phyloP scores from a whole-genome alignment of 2,113 vertebrate genomes.

The Callaeas wilsoni region DNA sequence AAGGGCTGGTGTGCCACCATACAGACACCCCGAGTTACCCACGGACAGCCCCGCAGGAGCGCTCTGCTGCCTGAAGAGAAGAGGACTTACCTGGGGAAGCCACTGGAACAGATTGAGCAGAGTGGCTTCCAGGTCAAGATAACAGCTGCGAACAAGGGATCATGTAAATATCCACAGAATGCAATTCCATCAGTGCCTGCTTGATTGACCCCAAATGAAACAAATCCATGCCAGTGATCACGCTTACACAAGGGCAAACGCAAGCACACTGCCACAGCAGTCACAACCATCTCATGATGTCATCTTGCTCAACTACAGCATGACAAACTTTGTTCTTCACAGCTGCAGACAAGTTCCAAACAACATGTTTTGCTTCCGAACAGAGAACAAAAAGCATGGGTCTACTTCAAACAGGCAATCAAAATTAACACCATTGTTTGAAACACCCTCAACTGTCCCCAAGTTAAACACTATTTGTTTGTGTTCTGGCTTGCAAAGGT shows the following conservation, averaged over 20 bases:
- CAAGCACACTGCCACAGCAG: not conserved
- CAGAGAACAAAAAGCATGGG: not conserved
- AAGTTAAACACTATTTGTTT: not conserved
- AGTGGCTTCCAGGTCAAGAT: not conserved
- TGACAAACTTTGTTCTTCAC: constrained; percentile 6
- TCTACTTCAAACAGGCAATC: constrained; percentile 18
- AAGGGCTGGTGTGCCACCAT: not conserved
- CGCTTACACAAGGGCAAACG: not conserved
- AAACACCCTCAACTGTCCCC: not conserved
- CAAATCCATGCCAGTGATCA: not conserved
- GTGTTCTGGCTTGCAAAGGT: not conserved
- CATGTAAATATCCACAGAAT: not conserved
- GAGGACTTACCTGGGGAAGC: not conserved
- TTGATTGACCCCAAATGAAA: not conserved
- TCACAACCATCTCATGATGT: not conserved
- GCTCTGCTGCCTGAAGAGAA: not conserved
- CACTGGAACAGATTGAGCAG: not conserved
- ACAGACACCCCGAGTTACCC: not conserved
- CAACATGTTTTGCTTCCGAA: not conserved
- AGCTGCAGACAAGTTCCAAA: constrained; percentile 12
- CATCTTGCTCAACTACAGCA: not conserved
- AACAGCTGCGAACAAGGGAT: not conserved
- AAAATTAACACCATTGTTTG: constrained; percentile 18
- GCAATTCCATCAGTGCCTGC: not conserved
- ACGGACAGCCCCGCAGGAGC: not conserved